Conservation (phyloP, 2,888 invertebrate genomes). For the Gymnosoma rotundatum region DNA sequence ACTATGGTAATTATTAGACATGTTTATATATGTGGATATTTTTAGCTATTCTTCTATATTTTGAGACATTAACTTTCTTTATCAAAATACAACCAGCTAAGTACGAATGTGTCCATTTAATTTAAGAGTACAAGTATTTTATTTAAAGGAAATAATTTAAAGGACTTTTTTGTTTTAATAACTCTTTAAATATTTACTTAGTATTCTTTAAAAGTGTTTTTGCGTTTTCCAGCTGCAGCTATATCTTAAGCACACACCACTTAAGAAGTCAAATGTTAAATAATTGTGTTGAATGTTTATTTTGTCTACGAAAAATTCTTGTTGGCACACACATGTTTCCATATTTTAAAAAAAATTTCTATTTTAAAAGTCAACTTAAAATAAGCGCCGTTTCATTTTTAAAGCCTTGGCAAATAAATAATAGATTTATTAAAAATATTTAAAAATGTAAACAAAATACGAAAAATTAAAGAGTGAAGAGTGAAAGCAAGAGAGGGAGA, state of each 20-base stretch:
- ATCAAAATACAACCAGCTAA: not conserved
- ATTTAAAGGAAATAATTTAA: not conserved
- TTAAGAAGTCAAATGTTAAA: not conserved
- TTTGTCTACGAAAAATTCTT: conserved; percentile 48
- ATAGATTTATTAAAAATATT: not conserved
- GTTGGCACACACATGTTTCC: conserved; percentile 27
- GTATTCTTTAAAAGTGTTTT: not conserved
- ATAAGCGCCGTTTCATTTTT: conserved; percentile 42
- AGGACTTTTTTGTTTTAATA: conserved; percentile 45
- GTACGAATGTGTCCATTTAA: not conserved
- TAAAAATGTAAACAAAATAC: conserved; percentile 7
- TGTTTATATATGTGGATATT: no score
- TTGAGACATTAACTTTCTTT: not conserved
- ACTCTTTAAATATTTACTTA: conserved; percentile 68
- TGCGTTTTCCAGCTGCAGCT: conserved; percentile 31
- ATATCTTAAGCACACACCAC: not conserved
- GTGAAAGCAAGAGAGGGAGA: not conserved
- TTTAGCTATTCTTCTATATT: no score
- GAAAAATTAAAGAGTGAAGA: not conserved
- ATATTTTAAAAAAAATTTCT: not conserved
- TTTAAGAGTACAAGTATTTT: no score
- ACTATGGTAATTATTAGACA: no score
- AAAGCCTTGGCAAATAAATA: conserved; percentile 25
- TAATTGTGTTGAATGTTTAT: conserved; percentile 30
- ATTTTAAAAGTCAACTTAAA: conserved; percentile 39